Evolutionary conservation across 2,888 invertebrate species (phyloP), one percentile per base, ranked within the genome.

Genomic region (Electrophaes corylata): DNA sequence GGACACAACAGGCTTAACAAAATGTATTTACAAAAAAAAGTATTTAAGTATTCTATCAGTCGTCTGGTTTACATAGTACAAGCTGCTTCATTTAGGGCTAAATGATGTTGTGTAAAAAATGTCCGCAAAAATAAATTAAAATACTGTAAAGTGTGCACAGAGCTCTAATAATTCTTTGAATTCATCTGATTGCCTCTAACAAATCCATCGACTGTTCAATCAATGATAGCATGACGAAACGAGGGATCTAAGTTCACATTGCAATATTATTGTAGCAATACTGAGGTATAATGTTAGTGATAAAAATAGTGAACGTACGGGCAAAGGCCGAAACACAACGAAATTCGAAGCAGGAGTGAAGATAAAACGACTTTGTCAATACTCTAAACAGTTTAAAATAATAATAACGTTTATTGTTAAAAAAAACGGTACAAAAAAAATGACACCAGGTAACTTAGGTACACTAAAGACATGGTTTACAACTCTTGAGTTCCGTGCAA

Each of bases 141-240:
- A 31, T 31, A 14, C 18, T 11, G 5, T 33, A 40, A n/a, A n/a
- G 11, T 23, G 26, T 6, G 8, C 6, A 26, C 26, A 4, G 23
- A 29, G 26, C n/a, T n/a, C n/a, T 29, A 39, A 53, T 41, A 26
- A 14, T 45, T 33, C 14, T 4, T 35, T 41, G 35, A 49, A 45
- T 46, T 45, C 19, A 45, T 43, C 16, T 43, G 41, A 54, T 53
- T 53, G 49, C 50, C 40, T 20, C 43, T 54, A 43, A 59, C 33
- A 55, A 44, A 57, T 53, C 46, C 45, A 53, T 29, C 44, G 41
- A 62, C 58, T 58, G 61, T 64, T 51, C 64, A 57, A 61, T 59
- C 52, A 47, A 61, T 57, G 55, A 55, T 52, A 55, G 47, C 29
- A 54, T 66, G 57, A 60, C 50, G 65, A 66, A 66, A 63, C 56